Evolutionary conservation across 2,888 invertebrate species (phyloP).

Genomic region (Hirtodrosophila histrioides): DNA sequence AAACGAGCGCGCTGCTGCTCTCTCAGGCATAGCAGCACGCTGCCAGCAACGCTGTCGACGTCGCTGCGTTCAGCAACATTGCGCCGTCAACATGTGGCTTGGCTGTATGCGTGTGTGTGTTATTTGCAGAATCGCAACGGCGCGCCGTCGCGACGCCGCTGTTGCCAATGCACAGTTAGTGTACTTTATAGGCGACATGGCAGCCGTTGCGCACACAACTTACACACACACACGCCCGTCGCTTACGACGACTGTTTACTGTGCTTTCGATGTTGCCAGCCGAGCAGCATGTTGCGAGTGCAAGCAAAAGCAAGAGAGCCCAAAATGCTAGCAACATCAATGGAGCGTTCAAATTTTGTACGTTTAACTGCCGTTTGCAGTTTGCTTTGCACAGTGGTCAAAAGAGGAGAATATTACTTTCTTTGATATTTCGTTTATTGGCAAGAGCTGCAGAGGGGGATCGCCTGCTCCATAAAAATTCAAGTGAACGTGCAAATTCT

Average conservation of each 20-base stretch:
- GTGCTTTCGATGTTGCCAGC: slow-evolving; percentile 15
- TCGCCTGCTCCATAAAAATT: too few relatives aligned
- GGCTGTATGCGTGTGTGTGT: too few relatives aligned
- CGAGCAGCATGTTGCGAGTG: slow-evolving; percentile 29
- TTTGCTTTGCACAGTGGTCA: slow-evolving; percentile 11
- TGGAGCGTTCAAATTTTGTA: neutral
- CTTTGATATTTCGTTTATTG: too few relatives aligned
- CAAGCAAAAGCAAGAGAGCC: slow-evolving; percentile 6
- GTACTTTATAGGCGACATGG: too few relatives aligned
- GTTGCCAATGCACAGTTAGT: neutral
- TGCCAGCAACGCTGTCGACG: neutral
- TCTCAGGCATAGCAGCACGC: slow-evolving; percentile 15
- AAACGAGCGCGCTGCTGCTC: slow-evolving; percentile 29
- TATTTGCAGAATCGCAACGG: neutral
- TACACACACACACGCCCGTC: too few relatives aligned
- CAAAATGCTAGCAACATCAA: slow-evolving; percentile 6
- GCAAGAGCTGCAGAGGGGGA: too few relatives aligned
- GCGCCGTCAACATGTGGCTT: slow-evolving; percentile 25
- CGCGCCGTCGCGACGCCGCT: slow-evolving; percentile 7
- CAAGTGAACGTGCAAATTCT: too few relatives aligned
- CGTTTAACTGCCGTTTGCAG: slow-evolving; percentile 7
- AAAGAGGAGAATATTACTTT: too few relatives aligned
- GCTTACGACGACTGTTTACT: too few relatives aligned
- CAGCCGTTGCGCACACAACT: too few relatives aligned
- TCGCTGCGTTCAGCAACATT: slow-evolving; percentile 15